phyloP scores from a whole-genome alignment of 2,113 vertebrate species.

The Herpetotheres cachinnans region DNA sequence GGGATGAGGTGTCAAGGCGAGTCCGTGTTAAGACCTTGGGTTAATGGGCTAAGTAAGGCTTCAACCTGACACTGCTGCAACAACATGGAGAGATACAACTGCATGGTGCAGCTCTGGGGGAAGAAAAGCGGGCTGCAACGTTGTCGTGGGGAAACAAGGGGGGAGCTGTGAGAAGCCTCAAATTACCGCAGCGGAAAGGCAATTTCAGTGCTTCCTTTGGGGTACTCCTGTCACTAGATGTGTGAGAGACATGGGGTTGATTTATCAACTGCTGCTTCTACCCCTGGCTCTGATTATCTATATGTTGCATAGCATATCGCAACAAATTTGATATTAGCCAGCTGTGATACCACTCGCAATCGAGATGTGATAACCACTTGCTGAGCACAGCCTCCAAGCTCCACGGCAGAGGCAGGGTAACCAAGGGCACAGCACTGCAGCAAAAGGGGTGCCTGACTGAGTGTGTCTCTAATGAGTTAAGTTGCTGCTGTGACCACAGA shows the following conservation, averaged over 20 bases:
- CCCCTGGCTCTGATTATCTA: neutral
- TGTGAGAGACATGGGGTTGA: neutral
- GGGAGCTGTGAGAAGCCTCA: neutral
- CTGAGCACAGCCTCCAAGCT: neutral
- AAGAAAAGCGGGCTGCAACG: neutral
- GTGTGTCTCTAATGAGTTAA: neutral
- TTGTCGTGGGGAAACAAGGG: neutral
- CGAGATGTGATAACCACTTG: neutral
- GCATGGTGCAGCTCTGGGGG: neutral
- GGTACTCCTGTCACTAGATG: neutral
- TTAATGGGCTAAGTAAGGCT: neutral
- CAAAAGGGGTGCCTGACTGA: neutral
- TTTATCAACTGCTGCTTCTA: neutral
- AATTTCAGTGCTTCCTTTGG: neutral
- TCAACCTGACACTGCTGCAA: neutral
- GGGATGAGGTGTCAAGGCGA: neutral
- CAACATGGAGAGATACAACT: neutral
- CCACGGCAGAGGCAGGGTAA: neutral
- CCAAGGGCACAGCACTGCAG: neutral
- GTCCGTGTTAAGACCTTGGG: neutral
- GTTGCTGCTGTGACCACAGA: neutral
- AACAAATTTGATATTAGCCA: neutral
- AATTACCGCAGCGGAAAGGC: neutral
- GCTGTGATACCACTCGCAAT: neutral
- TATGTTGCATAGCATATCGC: neutral